phyloP scores from a whole-genome alignment of 2,113 vertebrate genomes.

The Plotosus lineatus region DNA sequence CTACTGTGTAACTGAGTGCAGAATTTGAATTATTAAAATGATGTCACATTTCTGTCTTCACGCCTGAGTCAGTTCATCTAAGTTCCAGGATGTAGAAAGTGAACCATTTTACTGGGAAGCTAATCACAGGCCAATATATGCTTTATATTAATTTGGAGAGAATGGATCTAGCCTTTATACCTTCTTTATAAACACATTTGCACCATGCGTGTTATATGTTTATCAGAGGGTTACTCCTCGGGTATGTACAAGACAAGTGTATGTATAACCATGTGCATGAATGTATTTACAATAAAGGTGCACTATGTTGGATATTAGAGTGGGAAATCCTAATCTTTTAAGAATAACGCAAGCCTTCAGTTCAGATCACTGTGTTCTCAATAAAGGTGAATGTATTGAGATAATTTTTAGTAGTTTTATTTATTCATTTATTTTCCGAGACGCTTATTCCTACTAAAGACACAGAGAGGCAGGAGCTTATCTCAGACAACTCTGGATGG shows the following conservation, averaged over 20 bases:
- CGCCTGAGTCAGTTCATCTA: conserved; percentile 14
- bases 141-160: conserved; percentile 17
- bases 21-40: conserved; percentile 49
- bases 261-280: not conserved
- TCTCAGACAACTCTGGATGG: too few relatives aligned
- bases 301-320: not conserved
- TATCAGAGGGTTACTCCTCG: not conserved
- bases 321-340: not conserved
- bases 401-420: not conserved
- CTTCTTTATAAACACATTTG: not conserved
- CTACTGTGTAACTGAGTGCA: conserved; percentile 45
- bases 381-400: not conserved
- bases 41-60: conserved; percentile 13
- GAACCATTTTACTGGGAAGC: not conserved
- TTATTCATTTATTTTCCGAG: too few relatives aligned
- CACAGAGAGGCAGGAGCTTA: too few relatives aligned
- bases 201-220: not conserved
- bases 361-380: not conserved
- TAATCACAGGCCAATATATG: conserved; percentile 7
- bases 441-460: too few relatives aligned
- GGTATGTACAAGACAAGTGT: not conserved
- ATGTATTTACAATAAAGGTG: not conserved
- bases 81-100: conserved; percentile 2
- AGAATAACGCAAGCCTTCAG: not conserved
- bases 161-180: not conserved